Evolutionary conservation across 2,888 invertebrate species (phyloP).

Genomic region (Eupithecia centaureata): DNA sequence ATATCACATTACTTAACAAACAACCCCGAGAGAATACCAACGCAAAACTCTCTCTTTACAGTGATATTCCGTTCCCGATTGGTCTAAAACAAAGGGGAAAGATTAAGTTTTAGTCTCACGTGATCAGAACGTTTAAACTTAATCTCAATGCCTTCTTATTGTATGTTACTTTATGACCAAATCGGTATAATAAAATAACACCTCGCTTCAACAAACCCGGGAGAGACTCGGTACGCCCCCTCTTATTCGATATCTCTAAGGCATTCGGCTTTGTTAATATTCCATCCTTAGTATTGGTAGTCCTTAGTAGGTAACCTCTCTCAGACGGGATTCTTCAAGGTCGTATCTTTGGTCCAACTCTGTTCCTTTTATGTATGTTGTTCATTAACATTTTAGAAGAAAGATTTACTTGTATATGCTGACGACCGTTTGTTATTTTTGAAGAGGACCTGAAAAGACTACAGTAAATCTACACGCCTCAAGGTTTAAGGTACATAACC

Average conservation of each 20-base stretch:
- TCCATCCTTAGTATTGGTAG: no score
- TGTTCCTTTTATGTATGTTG: neutral
- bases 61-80: neutral
- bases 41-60: neutral
- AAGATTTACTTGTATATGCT: neutral
- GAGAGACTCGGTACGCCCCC: no score
- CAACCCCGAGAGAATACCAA: no score
- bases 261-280: neutral
- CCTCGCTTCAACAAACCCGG: no score
- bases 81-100: neutral
- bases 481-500: neutral
- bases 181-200: no score
- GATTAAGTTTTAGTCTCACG: neutral
- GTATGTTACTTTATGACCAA: no score
- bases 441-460: neutral
- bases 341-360: neutral
- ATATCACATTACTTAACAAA: no score
- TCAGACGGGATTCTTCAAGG: neutral
- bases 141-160: neutral
- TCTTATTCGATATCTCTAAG: neutral
- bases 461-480: neutral
- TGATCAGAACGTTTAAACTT: neutral
- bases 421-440: neutral
- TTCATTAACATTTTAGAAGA: neutral
- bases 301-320: neutral